Evolutionary conservation across 2,888 invertebrate genomes (phyloP).

Genomic region (Gandaritis pyraliata): DNA sequence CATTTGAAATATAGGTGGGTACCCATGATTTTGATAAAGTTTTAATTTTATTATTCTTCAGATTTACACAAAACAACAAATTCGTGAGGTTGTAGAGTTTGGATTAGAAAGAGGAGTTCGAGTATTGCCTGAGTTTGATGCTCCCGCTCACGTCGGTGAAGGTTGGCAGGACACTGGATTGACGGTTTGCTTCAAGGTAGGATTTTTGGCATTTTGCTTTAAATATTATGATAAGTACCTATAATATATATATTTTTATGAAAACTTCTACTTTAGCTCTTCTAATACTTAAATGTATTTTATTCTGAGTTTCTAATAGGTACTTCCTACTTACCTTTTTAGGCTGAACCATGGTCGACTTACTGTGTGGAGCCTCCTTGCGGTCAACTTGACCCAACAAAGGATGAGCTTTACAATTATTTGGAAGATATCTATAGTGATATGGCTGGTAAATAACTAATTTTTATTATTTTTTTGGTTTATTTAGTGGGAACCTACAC

Average conservation of each 20-base stretch:
- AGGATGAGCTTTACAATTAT: conserved; percentile 87
- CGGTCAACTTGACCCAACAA: conserved; percentile 91
- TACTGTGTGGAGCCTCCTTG: conserved; percentile 94
- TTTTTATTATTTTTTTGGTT: not conserved
- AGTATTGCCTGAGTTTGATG: conserved; percentile 96
- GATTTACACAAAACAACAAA: conserved; percentile 83
- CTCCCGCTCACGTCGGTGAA: conserved; percentile 95
- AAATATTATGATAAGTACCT: no score
- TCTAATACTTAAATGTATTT: no score
- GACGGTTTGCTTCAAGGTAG: conserved; percentile 87
- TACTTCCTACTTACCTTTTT: conserved; percentile 6
- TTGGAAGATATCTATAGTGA: conserved; percentile 89
- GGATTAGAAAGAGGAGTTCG: conserved; percentile 91
- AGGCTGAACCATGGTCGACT: conserved; percentile 88
- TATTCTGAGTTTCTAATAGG: not conserved
- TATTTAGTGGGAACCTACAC: no score
- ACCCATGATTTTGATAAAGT: no score
- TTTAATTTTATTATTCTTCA: conserved; percentile 37
- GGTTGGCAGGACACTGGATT: conserved; percentile 91
- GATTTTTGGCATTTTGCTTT: not conserved
- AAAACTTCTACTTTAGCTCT: no score
- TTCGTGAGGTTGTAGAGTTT: conserved; percentile 86
- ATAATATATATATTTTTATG: not conserved
- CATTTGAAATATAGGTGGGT: no score
- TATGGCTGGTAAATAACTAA: conserved; percentile 82